Conservation (phyloP, 2,888 invertebrate genomes). For the Agrochola lychnidis region DNA sequence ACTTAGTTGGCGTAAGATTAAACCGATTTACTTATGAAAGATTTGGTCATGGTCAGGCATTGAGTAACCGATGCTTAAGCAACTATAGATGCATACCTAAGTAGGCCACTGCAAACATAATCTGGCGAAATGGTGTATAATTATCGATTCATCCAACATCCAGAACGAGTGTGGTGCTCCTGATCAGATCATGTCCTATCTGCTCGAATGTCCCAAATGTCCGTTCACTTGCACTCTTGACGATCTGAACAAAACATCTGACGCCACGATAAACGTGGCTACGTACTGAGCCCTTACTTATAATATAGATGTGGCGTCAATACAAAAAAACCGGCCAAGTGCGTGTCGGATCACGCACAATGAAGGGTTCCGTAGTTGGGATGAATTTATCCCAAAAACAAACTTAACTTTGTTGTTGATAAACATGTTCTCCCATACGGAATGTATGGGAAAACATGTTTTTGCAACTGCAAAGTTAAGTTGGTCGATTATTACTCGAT, state of each 20-base stretch:
- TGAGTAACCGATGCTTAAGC: background rate
- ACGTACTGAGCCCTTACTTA: background rate
- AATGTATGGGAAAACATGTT: too few relatives aligned
- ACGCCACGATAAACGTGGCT: background rate
- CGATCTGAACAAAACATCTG: background rate
- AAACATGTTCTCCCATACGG: too few relatives aligned
- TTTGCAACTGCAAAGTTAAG: too few relatives aligned
- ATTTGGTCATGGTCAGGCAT: background rate
- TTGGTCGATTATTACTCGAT: too few relatives aligned
- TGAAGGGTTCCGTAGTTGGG: too few relatives aligned
- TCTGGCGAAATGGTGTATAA: background rate
- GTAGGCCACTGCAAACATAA: background rate
- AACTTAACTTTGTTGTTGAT: too few relatives aligned
- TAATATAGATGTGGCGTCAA: background rate
- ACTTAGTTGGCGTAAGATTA: too few relatives aligned
- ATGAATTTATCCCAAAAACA: too few relatives aligned
- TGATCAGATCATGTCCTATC: background rate
- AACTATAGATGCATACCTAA: background rate
- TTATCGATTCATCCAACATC: background rate
- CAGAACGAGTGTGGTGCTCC: background rate
- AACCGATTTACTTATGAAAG: background rate
- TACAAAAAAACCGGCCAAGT: too few relatives aligned
- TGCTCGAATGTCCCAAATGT: background rate
- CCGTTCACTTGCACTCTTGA: background rate
- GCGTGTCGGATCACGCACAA: too few relatives aligned